Percentiles rank a stretch among this genome's conserved stretches.
These are phyloP conservation scores for Apotomis turbidana DNA, from an alignment of 2,888 invertebrate species.

Conservation along the genomic window DNA sequence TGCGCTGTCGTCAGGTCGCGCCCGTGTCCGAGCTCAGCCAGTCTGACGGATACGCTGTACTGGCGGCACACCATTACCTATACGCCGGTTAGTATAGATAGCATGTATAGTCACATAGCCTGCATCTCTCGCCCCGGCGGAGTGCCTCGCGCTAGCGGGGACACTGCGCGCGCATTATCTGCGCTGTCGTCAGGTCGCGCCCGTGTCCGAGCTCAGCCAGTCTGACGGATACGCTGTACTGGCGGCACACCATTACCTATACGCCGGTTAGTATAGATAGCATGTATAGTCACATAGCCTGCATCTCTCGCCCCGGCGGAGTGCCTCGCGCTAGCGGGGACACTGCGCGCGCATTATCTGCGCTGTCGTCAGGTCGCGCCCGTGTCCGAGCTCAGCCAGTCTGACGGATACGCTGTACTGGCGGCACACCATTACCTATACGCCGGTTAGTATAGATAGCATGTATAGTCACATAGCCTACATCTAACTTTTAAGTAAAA, in stretches of 20 bases:
- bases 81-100: constrained; percentile 77
- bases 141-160: constrained; percentile 83
- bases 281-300: too few species aligned
- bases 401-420: constrained; percentile 91
- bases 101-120: constrained; percentile 90
- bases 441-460: constrained; percentile 59
- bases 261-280: constrained; percentile 61
- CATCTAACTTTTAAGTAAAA: too few species aligned
- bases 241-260: constrained; percentile 88
- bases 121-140: constrained; percentile 79
- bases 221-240: constrained; percentile 92
- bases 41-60: constrained; percentile 90
- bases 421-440: constrained; percentile 88
- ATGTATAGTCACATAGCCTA: too few species aligned
- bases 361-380: constrained; percentile 82
- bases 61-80: constrained; percentile 89
- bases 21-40: constrained; percentile 88
- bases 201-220: constrained; percentile 88
- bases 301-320: constrained; percentile 61
- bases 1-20: constrained; percentile 81
- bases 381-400: constrained; percentile 88
- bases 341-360: constrained; percentile 87
- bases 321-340: constrained; percentile 83
- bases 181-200: constrained; percentile 79
- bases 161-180: constrained; percentile 87